These are phyloP conservation scores for Bubo bubo DNA, from an alignment of 2,113 vertebrate species.

Conservation along the genomic window DNA sequence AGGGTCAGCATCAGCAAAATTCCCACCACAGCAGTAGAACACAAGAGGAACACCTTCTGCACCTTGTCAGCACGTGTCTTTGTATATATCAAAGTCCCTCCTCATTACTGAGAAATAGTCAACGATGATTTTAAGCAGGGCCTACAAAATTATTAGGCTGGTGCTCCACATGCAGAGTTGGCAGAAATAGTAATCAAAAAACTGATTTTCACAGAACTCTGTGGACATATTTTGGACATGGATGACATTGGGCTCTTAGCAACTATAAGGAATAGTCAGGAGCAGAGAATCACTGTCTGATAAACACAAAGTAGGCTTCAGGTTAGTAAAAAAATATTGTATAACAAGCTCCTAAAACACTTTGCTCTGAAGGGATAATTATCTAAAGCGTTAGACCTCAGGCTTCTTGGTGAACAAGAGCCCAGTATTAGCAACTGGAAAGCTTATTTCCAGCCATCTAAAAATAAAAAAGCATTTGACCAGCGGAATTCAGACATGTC, in stretches of 20 bases:
- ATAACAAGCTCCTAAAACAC: neutral
- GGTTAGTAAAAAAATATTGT: neutral
- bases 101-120: neutral
- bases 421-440: neutral
- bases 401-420: neutral
- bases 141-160: neutral
- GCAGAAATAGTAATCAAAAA: neutral
- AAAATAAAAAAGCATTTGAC: constrained; percentile 29
- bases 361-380: neutral
- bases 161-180: neutral
- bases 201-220: neutral
- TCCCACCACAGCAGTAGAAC: neutral
- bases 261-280: neutral
- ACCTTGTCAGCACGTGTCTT: rapidly evolving
- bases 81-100: neutral
- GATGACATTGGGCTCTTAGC: neutral
- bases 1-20: neutral
- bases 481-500: neutral
- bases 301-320: neutral
- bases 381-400: neutral
- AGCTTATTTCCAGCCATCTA: constrained; percentile 38
- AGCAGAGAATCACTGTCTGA: neutral
- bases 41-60: neutral
- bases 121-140: neutral
- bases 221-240: neutral